phyloP scores from a whole-genome alignment of 1,140 invertebrate species.

The Heliconius nattereri region DNA sequence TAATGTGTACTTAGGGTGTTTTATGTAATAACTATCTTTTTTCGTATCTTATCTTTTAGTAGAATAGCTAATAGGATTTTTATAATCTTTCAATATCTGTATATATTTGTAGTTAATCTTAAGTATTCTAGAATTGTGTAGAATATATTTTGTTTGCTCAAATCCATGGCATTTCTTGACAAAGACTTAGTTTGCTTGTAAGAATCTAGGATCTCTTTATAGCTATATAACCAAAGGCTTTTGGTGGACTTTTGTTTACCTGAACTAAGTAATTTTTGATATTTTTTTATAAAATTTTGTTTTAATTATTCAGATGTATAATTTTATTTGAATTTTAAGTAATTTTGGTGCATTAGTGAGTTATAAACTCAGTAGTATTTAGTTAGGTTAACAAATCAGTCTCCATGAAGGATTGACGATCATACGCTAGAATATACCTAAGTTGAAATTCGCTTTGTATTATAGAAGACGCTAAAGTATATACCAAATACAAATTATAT shows the following conservation, averaged over 20 bases:
- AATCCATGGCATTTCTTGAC: constrained; percentile 77
- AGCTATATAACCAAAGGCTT: constrained; percentile 48
- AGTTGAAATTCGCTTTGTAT: constrained; percentile 75
- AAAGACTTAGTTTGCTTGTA: constrained; percentile 59
- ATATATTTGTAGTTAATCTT: constrained; percentile 20
- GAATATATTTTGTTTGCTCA: constrained; percentile 73
- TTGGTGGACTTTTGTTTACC: constrained; percentile 67
- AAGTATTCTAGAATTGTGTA: constrained; percentile 26
- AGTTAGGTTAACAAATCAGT: constrained; percentile 55
- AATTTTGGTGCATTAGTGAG: constrained; percentile 67
- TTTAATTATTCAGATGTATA: constrained; percentile 46
- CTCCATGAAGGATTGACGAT: constrained; percentile 67
- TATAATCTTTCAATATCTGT: constrained; percentile 27
- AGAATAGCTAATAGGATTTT: not conserved
- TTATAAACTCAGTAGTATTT: constrained; percentile 66
- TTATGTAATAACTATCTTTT: constrained; percentile 34
- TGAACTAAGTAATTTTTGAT: constrained; percentile 48
- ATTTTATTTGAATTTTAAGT: constrained; percentile 49
- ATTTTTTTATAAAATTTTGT: constrained; percentile 49
- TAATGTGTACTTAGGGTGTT: constrained; percentile 3
- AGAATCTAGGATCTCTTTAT: constrained; percentile 67
- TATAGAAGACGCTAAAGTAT: constrained; percentile 60
- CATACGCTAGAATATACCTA: constrained; percentile 81
- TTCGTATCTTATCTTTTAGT: constrained; percentile 29
- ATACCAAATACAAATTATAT: constrained; percentile 66